Conservation (phyloP, 2,888 invertebrate genomes). For the Drosophila macrothrix region DNA sequence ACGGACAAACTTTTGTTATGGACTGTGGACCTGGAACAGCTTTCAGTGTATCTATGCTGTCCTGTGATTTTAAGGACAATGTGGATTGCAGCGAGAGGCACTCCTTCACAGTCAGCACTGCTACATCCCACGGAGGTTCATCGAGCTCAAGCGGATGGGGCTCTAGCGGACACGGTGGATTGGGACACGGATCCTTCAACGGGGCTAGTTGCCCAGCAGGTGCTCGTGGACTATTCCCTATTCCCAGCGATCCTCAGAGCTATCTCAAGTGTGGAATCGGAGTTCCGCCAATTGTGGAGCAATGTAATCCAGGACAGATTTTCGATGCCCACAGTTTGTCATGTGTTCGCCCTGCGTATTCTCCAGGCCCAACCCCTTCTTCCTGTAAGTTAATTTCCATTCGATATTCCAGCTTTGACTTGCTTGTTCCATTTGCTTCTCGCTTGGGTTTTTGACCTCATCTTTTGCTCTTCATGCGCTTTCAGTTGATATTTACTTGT, state of each 20-base stretch:
- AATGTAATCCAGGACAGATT: slow-evolving; percentile 87
- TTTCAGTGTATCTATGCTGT: slow-evolving; percentile 86
- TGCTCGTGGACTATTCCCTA: slow-evolving; percentile 86
- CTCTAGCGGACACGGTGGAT: not conserved
- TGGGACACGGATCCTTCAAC: not conserved
- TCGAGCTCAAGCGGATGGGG: slow-evolving; percentile 9
- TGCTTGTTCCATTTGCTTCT: slow-evolving; percentile 52
- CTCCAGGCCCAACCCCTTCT: slow-evolving; percentile 1
- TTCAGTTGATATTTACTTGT: slow-evolving; percentile 16
- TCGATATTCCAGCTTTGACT: not conserved
- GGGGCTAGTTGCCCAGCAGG: slow-evolving; percentile 83
- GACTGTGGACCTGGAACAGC: slow-evolving; percentile 88
- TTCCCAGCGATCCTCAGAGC: slow-evolving; percentile 86
- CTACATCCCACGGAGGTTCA: slow-evolving; percentile 25
- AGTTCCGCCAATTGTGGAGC: slow-evolving; percentile 86
- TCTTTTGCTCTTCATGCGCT: slow-evolving; percentile 43
- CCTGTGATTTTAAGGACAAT: slow-evolving; percentile 87
- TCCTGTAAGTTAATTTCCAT: slow-evolving; percentile 57
- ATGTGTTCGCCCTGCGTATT: slow-evolving; percentile 85
- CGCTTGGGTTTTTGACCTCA: slow-evolving; percentile 36
- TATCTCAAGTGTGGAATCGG: slow-evolving; percentile 84
- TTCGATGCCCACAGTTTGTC: slow-evolving; percentile 86
- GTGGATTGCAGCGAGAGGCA: slow-evolving; percentile 85
- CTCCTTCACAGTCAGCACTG: slow-evolving; percentile 2
- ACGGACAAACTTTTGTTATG: slow-evolving; percentile 87